These are phyloP conservation scores for Eudiplozoon nipponicum DNA, from an alignment of 2,888 invertebrate species.

Conservation along the genomic window DNA sequence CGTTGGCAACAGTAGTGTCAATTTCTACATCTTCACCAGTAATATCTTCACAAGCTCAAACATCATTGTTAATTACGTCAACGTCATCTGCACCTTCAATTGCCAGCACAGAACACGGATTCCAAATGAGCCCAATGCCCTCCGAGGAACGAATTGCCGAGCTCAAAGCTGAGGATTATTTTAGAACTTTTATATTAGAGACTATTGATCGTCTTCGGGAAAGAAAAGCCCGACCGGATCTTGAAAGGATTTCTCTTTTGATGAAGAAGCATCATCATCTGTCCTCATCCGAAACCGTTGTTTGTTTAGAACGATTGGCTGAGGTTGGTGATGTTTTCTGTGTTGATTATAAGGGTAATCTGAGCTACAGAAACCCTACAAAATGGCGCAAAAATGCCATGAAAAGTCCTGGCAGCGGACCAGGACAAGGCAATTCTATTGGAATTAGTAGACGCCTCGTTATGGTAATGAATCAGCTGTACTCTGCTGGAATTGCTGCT, in stretches of 20 bases:
- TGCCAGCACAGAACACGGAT: too few relatives aligned
- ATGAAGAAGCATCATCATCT: constrained; percentile 42
- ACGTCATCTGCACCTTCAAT: too few relatives aligned
- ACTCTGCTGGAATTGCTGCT: not conserved
- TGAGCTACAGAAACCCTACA: constrained; percentile 48
- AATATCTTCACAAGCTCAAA: too few relatives aligned
- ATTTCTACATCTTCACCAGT: too few relatives aligned
- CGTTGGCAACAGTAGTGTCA: too few relatives aligned
- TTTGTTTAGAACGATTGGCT: constrained; percentile 42
- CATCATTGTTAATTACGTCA: too few relatives aligned
- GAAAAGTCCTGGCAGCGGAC: too few relatives aligned
- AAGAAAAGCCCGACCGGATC: constrained; percentile 50
- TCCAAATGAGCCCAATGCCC: too few relatives aligned
- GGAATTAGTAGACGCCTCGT: constrained; percentile 11
- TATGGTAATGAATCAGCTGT: not conserved
- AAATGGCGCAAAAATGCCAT: constrained; percentile 33
- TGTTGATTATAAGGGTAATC: constrained; percentile 54
- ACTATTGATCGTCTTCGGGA: constrained; percentile 50
- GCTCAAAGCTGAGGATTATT: too few relatives aligned
- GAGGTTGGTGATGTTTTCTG: constrained; percentile 43
- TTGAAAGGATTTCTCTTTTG: constrained; percentile 48
- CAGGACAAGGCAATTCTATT: constrained; percentile 12
- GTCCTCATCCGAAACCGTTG: constrained; percentile 31
- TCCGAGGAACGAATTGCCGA: too few relatives aligned
- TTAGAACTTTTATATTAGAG: constrained; percentile 34